phyloP scores from a whole-genome alignment of 2,888 invertebrate species.

The Drosophila greeni region DNA sequence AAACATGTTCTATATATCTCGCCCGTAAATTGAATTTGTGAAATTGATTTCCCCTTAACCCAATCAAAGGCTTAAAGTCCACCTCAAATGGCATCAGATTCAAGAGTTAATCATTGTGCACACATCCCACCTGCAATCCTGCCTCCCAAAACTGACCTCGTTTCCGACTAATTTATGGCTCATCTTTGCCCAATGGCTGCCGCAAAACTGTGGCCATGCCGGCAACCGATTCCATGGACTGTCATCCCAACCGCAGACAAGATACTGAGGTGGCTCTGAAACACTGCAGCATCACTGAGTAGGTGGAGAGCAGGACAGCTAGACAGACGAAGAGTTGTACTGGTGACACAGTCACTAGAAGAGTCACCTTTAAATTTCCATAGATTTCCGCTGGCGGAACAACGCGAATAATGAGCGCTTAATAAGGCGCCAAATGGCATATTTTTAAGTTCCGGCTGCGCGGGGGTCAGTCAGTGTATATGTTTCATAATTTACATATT shows the following conservation, averaged over 20 bases:
- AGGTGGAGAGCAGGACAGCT: not conserved
- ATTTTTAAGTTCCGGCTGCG: conserved; percentile 40
- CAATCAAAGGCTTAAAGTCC: conserved; percentile 13
- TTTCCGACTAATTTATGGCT: conserved; percentile 37
- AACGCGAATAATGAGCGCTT: conserved; percentile 65
- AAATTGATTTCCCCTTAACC: conserved; percentile 25
- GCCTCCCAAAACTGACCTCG: not conserved
- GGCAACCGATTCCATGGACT: conserved; percentile 45
- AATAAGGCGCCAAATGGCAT: conserved; percentile 53
- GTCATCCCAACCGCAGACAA: conserved; percentile 54
- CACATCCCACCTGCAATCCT: conserved; percentile 10
- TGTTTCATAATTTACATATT: conserved; percentile 53
- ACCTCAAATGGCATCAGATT: conserved; percentile 24
- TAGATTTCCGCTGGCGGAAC: conserved; percentile 29
- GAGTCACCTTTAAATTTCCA: conserved; percentile 28
- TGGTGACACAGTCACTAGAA: not conserved
- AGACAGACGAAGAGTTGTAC: conserved; percentile 9
- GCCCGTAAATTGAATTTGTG: conserved; percentile 35
- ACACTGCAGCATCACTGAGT: not conserved
- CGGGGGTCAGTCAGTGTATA: conserved; percentile 34
- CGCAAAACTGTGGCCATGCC: conserved; percentile 53
- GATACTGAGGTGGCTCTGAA: conserved; percentile 15
- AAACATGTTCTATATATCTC: conserved; percentile 3
- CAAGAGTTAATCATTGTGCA: conserved; percentile 29
- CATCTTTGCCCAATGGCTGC: conserved; percentile 42